Percentiles rank a stretch among this genome's conserved stretches.
These are phyloP conservation scores for Zaprionus vittiger DNA, from an alignment of 1,140 invertebrate species.

Conservation along the genomic window DNA sequence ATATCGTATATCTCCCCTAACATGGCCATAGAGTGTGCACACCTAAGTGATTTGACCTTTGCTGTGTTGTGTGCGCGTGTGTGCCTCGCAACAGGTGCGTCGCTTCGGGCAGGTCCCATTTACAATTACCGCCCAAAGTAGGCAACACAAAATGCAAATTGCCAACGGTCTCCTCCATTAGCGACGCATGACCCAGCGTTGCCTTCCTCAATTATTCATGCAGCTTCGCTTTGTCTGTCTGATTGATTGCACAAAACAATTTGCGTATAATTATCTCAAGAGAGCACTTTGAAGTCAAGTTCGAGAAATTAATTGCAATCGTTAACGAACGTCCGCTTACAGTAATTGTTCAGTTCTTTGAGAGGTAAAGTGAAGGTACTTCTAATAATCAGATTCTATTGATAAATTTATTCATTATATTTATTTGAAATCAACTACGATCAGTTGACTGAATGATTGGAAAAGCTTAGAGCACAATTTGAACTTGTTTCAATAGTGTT, in stretches of 20 bases:
- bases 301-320: neutral
- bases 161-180: constrained; percentile 21
- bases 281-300: constrained; percentile 3
- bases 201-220: constrained; percentile 11
- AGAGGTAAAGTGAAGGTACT: no score
- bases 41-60: constrained; percentile 72
- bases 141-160: constrained; percentile 25
- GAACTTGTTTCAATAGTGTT: no score
- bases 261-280: neutral
- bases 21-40: neutral
- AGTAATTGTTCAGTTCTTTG: neutral
- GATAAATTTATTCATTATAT: neutral
- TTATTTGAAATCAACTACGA: no score
- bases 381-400: neutral
- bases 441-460: no score
- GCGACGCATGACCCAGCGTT: neutral
- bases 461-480: no score
- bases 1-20: constrained; percentile 9
- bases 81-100: constrained; percentile 70
- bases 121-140: constrained; percentile 16
- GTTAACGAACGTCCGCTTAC: neutral
- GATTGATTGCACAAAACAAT: constrained; percentile 2
- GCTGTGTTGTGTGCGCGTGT: neutral
- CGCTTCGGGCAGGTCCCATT: neutral
- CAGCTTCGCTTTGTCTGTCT: neutral